Base-by-base conservation (phyloP, 2,797 vertebrate genomes). In the Myioborus melanocephalus region DNA sequence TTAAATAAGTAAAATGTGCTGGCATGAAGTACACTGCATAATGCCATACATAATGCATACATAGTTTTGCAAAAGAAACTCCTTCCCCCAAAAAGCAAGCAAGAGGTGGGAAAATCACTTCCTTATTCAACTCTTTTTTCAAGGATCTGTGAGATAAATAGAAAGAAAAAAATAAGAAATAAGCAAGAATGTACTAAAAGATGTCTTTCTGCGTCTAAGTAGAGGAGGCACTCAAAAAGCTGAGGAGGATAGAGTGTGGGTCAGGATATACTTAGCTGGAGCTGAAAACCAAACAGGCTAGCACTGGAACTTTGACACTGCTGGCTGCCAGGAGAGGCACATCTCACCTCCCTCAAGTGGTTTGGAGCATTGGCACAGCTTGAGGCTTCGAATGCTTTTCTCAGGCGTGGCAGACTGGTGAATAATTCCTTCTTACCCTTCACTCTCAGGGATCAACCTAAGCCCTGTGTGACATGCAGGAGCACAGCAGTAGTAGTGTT, bases 311-410 rank as follows among this genome's bases (percentile, higher is more conserved):
- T 79, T 50, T 1, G 1, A 50, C 37, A 69, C 28, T 27, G 47
- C 23, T 2, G 2, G 55, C n/a, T 47, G 49, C n/a, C 5, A 3
- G 27, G 18, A 76, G 17, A 79, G 20, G 12, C 11, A 18, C 3
- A 6, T 34, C 49, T 86, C 35, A 59, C 17, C 39, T 55, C 12
- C 28, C 41, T 44, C 49, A 68, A 0, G 0, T 2, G 1, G 10
- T 50, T 21, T 46, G 39, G 10, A 64, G 27, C 63, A 68, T 0
- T 1, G 52, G 41, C n/a, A 27, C 16, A 10, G 23, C 59, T 47
- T 60, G n/a, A 71, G 32, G 37, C 24, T 85, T 83, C 35, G 21
- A 37, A 69, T 8, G 4, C 23, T 78, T 56, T 72, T 77, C n/a
- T 83, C 46, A 78, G 34, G 61, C 10, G 3, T 66, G 32, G 52